A percentile compares a stretch with the other conserved stretches of the same genome.
phyloP scores from a whole-genome alignment of 1,140 invertebrate genomes.

The Temnothorax curvispinosus region DNA sequence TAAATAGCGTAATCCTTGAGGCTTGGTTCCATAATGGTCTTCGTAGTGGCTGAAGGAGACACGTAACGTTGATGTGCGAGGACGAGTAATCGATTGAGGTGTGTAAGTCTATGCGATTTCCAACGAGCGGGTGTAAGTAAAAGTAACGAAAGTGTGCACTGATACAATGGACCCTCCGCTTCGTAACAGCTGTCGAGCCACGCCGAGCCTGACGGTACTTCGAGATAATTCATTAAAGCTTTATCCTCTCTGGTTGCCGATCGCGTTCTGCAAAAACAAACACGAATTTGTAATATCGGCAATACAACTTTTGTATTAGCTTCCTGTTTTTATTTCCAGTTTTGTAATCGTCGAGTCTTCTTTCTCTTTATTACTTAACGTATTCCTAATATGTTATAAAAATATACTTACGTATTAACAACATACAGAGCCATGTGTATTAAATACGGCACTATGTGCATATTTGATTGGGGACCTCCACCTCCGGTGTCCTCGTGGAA shows the following conservation, averaged over 20 bases:
- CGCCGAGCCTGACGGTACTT: constrained; percentile 86
- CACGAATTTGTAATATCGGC: not conserved
- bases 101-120: constrained; percentile 89
- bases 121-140: constrained; percentile 91
- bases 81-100: constrained; percentile 92
- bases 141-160: constrained; percentile 92
- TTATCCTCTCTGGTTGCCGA: constrained; percentile 91
- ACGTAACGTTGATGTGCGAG: constrained; percentile 91
- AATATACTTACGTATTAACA: constrained; percentile 93
- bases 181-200: constrained; percentile 95
- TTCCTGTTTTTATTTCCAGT: not conserved
- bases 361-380: not conserved
- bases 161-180: constrained; percentile 96
- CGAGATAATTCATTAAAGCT: constrained; percentile 89
- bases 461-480: constrained; percentile 98
- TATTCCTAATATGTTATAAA: not conserved
- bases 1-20: constrained; percentile 93
- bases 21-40: constrained; percentile 86
- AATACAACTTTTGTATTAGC: not conserved
- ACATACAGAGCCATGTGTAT: constrained; percentile 98
- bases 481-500: constrained; percentile 99
- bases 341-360: not conserved
- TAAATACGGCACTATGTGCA: constrained; percentile 98
- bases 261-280: constrained; percentile 88
- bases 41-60: constrained; percentile 86